Evolutionary conservation across 2,888 invertebrate species (phyloP).

Genomic region (Serrognathus titanus): DNA sequence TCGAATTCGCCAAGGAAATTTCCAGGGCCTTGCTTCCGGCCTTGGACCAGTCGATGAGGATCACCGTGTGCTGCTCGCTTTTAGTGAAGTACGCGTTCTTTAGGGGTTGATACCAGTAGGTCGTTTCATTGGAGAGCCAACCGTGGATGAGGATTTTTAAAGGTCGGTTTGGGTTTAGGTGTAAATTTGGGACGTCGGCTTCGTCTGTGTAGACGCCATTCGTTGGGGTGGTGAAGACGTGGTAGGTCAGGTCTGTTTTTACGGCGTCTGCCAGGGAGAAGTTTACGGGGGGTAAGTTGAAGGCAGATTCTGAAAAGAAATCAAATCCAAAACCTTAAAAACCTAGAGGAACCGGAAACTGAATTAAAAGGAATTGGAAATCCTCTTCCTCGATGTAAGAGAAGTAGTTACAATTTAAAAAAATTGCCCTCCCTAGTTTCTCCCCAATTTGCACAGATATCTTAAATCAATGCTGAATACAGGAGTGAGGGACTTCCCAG

Average conservation of each 20-base stretch:
- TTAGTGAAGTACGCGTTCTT: conserved; percentile 46
- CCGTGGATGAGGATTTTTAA: conserved; percentile 52
- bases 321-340: too few relatives aligned
- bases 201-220: conserved; percentile 25
- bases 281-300: conserved; percentile 28
- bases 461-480: too few relatives aligned
- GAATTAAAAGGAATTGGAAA: too few relatives aligned
- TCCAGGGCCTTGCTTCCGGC: conserved; percentile 34
- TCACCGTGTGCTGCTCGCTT: conserved; percentile 46
- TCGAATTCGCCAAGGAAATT: conserved; percentile 47
- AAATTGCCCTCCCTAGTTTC: too few relatives aligned
- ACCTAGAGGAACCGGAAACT: too few relatives aligned
- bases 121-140: conserved; percentile 49
- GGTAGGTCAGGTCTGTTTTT: conserved; percentile 29
- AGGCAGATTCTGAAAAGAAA: not conserved
- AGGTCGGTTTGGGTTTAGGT: conserved; percentile 26
- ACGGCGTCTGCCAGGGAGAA: conserved; percentile 29
- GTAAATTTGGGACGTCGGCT: conserved; percentile 19
- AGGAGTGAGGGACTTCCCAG: too few relatives aligned
- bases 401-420: too few relatives aligned
- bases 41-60: conserved; percentile 48
- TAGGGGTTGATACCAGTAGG: conserved; percentile 41
- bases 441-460: too few relatives aligned
- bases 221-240: conserved; percentile 26
- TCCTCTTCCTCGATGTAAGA: too few relatives aligned